These are phyloP conservation scores for Stenoptilia bipunctidactyla DNA, from an alignment of 2,888 invertebrate genomes.

Conservation along the genomic window DNA sequence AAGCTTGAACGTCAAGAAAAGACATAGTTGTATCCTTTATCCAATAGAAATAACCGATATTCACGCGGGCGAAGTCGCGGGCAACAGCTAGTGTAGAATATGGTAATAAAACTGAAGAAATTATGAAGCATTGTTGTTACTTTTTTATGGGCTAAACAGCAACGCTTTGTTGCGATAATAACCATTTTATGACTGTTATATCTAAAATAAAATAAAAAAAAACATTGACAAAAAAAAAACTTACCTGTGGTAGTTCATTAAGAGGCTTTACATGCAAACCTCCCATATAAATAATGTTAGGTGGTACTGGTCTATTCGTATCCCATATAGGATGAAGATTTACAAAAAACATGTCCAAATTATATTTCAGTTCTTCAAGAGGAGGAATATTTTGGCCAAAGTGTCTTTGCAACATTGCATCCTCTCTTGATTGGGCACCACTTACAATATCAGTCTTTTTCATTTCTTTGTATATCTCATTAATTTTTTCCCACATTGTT, in stretches of 20 bases:
- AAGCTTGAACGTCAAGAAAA: no score
- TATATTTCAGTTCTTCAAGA: slow-evolving; percentile 6
- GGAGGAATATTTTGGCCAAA: slow-evolving; percentile 14
- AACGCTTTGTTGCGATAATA: no score
- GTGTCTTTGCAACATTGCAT: slow-evolving; percentile 7
- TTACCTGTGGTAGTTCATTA: slow-evolving; percentile 37
- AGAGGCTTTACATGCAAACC: slow-evolving; percentile 35
- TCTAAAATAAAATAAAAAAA: no score
- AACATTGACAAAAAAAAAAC: background rate
- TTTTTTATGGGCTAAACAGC: no score
- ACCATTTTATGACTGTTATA: no score
- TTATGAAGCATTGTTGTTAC: no score
- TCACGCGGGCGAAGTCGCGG: no score
- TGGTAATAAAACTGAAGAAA: no score
- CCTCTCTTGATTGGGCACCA: background rate
- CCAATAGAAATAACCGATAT: no score
- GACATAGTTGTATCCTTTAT: no score
- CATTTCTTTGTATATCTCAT: slow-evolving; percentile 12
- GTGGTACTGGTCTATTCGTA: slow-evolving; percentile 35
- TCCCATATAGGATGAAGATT: slow-evolving; percentile 41
- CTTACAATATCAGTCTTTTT: background rate
- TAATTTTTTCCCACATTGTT: slow-evolving; percentile 17
- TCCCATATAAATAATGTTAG: slow-evolving; percentile 39
- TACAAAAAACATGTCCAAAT: slow-evolving; percentile 23
- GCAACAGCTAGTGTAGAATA: no score